Conservation (phyloP, 1,140 invertebrate genomes). For the Acromyrmex heyeri region DNA sequence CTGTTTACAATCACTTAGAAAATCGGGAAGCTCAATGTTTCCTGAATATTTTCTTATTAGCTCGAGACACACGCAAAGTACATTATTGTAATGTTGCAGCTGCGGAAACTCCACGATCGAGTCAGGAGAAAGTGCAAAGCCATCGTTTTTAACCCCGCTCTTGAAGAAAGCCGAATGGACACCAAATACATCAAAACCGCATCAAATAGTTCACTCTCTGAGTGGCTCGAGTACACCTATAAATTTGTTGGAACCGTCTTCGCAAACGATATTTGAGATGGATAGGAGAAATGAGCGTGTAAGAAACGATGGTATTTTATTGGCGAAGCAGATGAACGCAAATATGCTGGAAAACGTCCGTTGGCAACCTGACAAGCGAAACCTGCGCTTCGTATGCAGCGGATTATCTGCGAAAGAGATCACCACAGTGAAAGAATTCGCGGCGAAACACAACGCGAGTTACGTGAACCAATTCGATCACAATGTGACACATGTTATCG, state of each 20-base stretch:
- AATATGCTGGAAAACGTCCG: neutral
- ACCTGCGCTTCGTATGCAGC: constrained; percentile 72
- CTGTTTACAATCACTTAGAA: neutral
- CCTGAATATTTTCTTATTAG: neutral
- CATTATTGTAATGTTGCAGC: constrained; percentile 34
- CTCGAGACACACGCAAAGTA: neutral
- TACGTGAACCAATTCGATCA: constrained; percentile 63
- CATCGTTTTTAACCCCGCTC: neutral
- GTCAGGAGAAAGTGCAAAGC: neutral
- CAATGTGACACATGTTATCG: constrained; percentile 75
- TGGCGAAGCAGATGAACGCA: neutral
- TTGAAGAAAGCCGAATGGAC: neutral
- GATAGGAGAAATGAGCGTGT: neutral
- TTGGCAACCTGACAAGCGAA: neutral
- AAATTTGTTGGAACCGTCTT: too few relatives aligned
- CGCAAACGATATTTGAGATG: too few relatives aligned
- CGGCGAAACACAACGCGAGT: constrained; percentile 27
- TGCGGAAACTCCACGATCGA: neutral
- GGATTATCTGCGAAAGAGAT: constrained; percentile 25
- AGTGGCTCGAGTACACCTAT: neutral
- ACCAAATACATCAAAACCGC: neutral
- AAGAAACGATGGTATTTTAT: neutral
- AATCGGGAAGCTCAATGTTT: neutral
- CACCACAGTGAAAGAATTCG: constrained; percentile 52
- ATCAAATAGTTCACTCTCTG: neutral